These are phyloP conservation scores for Malurus splendens DNA, from an alignment of 2,797 vertebrate genomes.

Conservation along the genomic window DNA sequence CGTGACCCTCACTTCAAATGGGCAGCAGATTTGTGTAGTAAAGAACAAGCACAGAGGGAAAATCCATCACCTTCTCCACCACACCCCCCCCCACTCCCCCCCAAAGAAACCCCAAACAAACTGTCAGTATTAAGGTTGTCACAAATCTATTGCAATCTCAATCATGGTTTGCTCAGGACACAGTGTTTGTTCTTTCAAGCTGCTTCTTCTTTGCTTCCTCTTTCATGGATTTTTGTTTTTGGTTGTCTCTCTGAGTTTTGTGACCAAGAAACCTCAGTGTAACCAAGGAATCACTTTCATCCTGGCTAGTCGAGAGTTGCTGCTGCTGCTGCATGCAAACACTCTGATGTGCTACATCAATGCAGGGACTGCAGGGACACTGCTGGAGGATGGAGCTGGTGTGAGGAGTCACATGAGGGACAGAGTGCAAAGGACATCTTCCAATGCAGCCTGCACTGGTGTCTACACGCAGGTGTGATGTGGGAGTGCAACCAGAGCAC, in stretches of 20 bases:
- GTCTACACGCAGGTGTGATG: neutral
- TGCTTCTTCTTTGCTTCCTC: neutral
- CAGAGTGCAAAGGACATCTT: neutral
- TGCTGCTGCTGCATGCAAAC: neutral
- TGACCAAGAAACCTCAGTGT: neutral
- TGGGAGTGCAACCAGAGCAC: accelerated
- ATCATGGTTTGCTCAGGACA: neutral
- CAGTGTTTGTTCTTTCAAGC: neutral
- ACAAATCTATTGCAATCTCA: neutral
- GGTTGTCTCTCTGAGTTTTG: neutral
- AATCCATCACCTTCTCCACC: no score
- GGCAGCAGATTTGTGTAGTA: neutral
- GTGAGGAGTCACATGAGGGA: neutral
- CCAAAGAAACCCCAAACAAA: neutral
- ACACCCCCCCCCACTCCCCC: no score
- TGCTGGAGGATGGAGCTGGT: neutral
- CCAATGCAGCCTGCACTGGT: neutral
- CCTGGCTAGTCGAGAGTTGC: neutral
- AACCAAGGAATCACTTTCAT: neutral
- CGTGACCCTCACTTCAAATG: neutral
- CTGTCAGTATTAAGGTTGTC: neutral
- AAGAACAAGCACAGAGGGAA: neutral
- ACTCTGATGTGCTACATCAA: neutral
- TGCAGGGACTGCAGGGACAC: accelerated
- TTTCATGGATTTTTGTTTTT: neutral